Evolutionary conservation across 92 coral and sea anemone genomes (phyloP).

Genomic region (Parazoanthus swiftii): DNA sequence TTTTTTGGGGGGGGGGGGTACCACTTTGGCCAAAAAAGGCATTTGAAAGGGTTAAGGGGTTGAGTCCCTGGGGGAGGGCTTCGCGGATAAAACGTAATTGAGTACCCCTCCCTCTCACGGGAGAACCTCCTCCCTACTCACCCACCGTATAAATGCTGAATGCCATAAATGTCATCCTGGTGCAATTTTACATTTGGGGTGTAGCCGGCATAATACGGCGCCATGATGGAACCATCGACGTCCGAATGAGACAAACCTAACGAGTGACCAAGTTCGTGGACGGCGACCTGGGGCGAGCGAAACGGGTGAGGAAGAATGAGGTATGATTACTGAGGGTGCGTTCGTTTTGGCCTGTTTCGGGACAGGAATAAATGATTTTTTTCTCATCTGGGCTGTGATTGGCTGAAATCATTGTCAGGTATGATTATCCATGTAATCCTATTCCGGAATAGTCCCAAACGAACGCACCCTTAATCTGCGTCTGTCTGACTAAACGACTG

Average conservation of each 20-base stretch:
- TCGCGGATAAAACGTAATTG: no score
- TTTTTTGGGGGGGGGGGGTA: no score
- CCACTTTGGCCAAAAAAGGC: no score
- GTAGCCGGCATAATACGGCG: conserved; percentile 63
- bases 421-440: no score
- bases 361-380: no score
- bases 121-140: conserved; percentile 20
- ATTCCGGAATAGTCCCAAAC: no score
- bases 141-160: conserved; percentile 65
- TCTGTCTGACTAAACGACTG: not conserved
- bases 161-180: conserved; percentile 55
- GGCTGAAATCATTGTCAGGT: no score
- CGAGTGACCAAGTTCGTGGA: conserved; percentile 67
- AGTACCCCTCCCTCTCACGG: no score
- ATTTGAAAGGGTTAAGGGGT: no score
- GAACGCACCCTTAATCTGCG: not conserved
- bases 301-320: not conserved
- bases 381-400: no score
- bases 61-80: no score
- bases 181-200: conserved; percentile 39
- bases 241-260: conserved; percentile 64
- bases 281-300: conserved; percentile 41
- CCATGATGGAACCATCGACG: conserved; percentile 55
- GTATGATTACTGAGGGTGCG: not conserved
- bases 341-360: no score